A percentile compares a stretch with the other conserved stretches of the same genome.
Conservation (phyloP, 2,888 invertebrate genomes). For the Neoitamus cyanurus region DNA sequence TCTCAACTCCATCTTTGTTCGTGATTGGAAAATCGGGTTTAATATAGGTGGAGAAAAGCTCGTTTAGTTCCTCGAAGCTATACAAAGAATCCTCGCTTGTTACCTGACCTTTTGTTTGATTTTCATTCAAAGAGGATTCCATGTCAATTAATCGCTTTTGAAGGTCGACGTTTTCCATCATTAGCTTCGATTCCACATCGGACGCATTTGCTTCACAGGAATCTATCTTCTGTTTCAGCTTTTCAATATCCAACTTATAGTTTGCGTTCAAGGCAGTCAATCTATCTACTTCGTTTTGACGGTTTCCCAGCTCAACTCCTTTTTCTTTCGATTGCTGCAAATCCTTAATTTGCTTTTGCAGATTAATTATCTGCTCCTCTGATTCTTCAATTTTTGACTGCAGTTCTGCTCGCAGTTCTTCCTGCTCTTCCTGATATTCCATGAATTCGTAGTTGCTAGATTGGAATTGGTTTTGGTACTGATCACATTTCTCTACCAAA, state of each 20-base stretch:
- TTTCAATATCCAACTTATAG: constrained; percentile 42
- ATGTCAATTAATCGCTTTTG: constrained; percentile 62
- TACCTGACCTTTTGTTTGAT: background rate
- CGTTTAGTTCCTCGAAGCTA: constrained; percentile 56
- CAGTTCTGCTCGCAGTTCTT: constrained; percentile 56
- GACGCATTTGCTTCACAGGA: constrained; percentile 55
- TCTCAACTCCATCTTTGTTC: constrained; percentile 56
- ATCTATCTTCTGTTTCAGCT: constrained; percentile 51
- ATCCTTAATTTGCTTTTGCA: background rate
- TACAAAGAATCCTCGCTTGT: background rate
- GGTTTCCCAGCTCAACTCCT: constrained; percentile 47
- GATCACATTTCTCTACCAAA: constrained; percentile 51
- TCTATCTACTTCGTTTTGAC: constrained; percentile 48
- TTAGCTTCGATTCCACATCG: constrained; percentile 55
- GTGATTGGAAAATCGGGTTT: constrained; percentile 54
- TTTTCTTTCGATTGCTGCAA: background rate
- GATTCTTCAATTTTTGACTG: background rate
- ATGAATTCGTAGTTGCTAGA: constrained; percentile 46
- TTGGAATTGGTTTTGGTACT: constrained; percentile 55
- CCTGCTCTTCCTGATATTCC: constrained; percentile 57
- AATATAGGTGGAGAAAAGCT: constrained; percentile 57
- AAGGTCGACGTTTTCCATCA: constrained; percentile 56
- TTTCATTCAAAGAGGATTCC: constrained; percentile 57
- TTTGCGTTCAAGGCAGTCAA: constrained; percentile 25
- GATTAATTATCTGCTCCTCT: background rate